These are phyloP conservation scores for Pristionchus fissidentatus DNA, from an alignment of 2,888 invertebrate genomes.

Conservation along the genomic window DNA sequence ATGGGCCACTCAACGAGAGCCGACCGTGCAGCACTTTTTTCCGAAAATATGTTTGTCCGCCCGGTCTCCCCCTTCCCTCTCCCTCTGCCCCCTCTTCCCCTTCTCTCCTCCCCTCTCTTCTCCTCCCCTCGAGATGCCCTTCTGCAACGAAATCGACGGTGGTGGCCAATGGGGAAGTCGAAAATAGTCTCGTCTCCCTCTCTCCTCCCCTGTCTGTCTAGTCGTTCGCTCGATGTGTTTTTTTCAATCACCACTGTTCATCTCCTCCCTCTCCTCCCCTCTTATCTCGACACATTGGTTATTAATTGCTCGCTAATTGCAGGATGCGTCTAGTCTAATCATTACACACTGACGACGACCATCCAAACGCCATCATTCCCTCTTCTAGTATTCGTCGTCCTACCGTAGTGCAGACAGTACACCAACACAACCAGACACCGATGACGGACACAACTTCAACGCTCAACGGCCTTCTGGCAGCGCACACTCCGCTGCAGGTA, in stretches of 20 bases:
- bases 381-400: slow-evolving; percentile 31
- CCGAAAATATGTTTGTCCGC: slow-evolving; percentile 48
- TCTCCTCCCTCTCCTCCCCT: neutral
- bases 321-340: slow-evolving; percentile 37
- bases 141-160: neutral
- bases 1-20: neutral
- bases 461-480: neutral
- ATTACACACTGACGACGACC: too few species aligned
- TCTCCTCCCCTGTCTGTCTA: neutral
- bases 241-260: neutral
- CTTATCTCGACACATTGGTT: neutral
- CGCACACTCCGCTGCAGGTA: slow-evolving; percentile 12
- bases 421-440: neutral
- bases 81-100: neutral
- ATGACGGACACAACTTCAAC: slow-evolving; percentile 11
- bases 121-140: slow-evolving; percentile 4
- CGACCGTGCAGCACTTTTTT: slow-evolving; percentile 43
- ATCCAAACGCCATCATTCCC: neutral
- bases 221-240: neutral
- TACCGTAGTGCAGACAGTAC: slow-evolving; percentile 33
- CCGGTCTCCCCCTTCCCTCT: neutral
- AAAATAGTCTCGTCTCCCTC: slow-evolving; percentile 4
- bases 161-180: slow-evolving; percentile 18
- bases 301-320: neutral
- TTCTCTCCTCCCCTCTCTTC: neutral